Conservation (phyloP, 1,140 invertebrate species). For the Pinna nobilis region DNA sequence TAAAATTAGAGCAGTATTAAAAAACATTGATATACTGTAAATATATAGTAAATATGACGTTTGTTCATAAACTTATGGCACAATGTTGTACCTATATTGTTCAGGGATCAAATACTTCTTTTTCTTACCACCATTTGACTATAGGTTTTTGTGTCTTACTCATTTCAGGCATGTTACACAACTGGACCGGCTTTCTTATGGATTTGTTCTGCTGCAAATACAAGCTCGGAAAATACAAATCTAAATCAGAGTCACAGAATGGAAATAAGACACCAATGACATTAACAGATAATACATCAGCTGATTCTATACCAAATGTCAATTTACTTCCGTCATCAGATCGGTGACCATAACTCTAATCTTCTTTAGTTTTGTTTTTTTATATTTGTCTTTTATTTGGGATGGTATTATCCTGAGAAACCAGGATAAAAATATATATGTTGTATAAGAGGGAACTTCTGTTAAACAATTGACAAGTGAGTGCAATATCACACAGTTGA, state of each 20-base stretch:
- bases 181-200: slow-evolving; percentile 52
- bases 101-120: neutral
- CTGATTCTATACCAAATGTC: neutral
- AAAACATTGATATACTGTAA: neutral
- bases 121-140: neutral
- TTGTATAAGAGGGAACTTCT: too few relatives aligned
- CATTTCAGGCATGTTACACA: slow-evolving; percentile 63
- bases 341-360: neutral
- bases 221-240: slow-evolving; percentile 56
- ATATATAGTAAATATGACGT: neutral
- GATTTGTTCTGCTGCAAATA: slow-evolving; percentile 66
- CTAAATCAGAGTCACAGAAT: slow-evolving; percentile 12
- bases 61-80: neutral
- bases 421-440: too few relatives aligned
- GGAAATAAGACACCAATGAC: neutral
- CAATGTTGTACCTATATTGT: neutral
- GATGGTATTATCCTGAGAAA: too few relatives aligned
- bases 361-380: too few relatives aligned
- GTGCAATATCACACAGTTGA: too few relatives aligned
- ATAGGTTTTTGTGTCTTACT: neutral
- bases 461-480: too few relatives aligned
- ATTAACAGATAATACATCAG: slow-evolving; percentile 7
- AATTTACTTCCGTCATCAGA: neutral
- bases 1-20: neutral
- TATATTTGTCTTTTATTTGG: too few relatives aligned